Base-by-base conservation (phyloP, 2,797 vertebrate genomes). In the Paedocypris micromegethes region DNA sequence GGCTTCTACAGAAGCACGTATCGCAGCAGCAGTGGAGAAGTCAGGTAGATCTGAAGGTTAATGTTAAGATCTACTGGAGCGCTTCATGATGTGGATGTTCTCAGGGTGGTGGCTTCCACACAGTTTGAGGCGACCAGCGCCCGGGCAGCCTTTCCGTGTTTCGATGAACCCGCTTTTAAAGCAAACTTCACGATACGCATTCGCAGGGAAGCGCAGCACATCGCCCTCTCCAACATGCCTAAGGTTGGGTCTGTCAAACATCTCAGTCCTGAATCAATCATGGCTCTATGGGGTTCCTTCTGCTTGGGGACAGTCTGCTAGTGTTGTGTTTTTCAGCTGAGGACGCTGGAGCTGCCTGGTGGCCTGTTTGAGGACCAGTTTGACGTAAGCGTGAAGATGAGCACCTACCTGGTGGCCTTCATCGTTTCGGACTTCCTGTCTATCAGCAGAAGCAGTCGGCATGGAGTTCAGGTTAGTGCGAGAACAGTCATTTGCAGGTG, bases 1-100 rank as follows among this genome's bases (percentile, higher is more conserved):
- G 95, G 94, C 4, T 95, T 98, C 81, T 97, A 98, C 79, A 95
- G 92, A 81, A 91, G 95, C 85, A 92, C 85, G 72, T 95, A 96
- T 79, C 89, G 83, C 76, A 92, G 90, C 67, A 86, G 78, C 54
- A 83, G 82, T 0, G 94, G 93, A 39, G 90, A 93, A 40, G 76
- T 87, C 70, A 88, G 92, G 94, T 95, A 86, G 82, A 23, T 23
- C 23, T 23, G 80, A 64, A 52, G 37, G 6, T 51, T 6, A 23
- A 9, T 6, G 9, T 23, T 8, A 45, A 39, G 37, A 3, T 37
- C 6, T 6, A 58, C 3, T 68, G 65, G 39, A 41, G 41, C 39
- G 8, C 40, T 37, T 5, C 9, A 9, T 9, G 40, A 8, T 50
- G 55, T 63, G 47, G 54, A 0, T 38, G 5, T 72, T 52, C 6